A percentile compares a stretch with the other conserved stretches of the same genome.
phyloP scores from a whole-genome alignment of 2,113 vertebrate species.

The Notarius lentiginosus region DNA sequence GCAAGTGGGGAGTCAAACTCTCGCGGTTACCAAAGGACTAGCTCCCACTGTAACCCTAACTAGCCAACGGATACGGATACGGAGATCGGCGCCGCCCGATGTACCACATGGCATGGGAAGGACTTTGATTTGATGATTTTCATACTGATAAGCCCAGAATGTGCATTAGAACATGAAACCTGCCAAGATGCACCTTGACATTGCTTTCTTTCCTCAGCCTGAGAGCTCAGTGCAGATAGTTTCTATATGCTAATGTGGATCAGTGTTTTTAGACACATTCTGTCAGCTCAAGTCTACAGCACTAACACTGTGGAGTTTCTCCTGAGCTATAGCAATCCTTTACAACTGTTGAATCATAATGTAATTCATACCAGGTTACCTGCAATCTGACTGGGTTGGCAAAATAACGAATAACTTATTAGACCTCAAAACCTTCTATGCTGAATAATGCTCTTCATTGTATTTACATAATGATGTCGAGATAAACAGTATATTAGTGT shows the following conservation, averaged over 20 bases:
- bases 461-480: neutral
- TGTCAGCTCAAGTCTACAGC: constrained; percentile 52
- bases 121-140: neutral
- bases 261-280: constrained; percentile 57
- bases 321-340: constrained; percentile 12
- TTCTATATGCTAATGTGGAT: constrained; percentile 59
- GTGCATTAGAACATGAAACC: constrained; percentile 30
- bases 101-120: no score
- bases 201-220: constrained; percentile 44
- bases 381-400: constrained; percentile 12
- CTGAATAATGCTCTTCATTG: neutral
- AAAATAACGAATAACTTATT: neutral
- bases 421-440: neutral
- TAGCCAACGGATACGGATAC: no score
- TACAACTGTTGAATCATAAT: constrained; percentile 11
- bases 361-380: neutral
- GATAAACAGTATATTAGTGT: neutral
- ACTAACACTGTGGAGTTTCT: constrained; percentile 24
- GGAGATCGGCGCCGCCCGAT: no score
- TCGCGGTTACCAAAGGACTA: no score
- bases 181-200: constrained; percentile 45
- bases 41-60: no score
- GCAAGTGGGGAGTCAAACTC: no score
- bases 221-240: constrained; percentile 58
- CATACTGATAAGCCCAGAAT: constrained; percentile 28